These are phyloP conservation scores for Athalia cordata DNA, from an alignment of 2,888 invertebrate genomes.

Conservation along the genomic window DNA sequence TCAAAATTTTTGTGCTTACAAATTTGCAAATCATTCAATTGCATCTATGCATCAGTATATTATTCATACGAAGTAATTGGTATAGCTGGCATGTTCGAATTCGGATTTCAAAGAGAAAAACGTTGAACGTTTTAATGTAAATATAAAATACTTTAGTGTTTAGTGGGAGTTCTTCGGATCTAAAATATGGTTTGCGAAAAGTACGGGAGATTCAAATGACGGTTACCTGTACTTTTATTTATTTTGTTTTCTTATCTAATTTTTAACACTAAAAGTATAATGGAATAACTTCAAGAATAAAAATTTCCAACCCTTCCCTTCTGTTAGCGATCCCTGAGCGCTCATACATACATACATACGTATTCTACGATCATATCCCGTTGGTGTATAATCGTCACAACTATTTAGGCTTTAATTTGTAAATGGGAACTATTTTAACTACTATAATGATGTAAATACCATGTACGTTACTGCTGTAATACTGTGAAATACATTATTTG, in stretches of 20 bases:
- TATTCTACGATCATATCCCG: not conserved
- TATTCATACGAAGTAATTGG: conserved; percentile 6
- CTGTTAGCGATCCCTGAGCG: not conserved
- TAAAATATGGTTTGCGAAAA: conserved; percentile 15
- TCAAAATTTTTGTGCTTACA: not conserved
- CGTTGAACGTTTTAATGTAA: conserved; percentile 44
- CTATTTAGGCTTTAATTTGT: conserved; percentile 40
- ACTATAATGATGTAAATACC: conserved; percentile 51
- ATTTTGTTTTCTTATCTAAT: not conserved
- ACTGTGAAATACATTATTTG: conserved; percentile 8
- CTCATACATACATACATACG: not conserved
- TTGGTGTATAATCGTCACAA: conserved; percentile 25
- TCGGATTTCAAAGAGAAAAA: conserved; percentile 18
- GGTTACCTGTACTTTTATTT: not conserved
- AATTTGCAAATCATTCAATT: not conserved
- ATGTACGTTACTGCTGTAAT: conserved; percentile 31
- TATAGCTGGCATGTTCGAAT: conserved; percentile 20
- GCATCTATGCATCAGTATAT: conserved; percentile 15
- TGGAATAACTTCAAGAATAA: not conserved
- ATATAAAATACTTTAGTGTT: conserved; percentile 39
- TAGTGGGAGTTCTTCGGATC: conserved; percentile 17
- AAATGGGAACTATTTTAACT: conserved; percentile 42
- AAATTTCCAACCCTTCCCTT: conserved; percentile 28
- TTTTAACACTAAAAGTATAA: not conserved
- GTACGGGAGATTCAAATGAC: not conserved